Evolutionary conservation across 2,888 invertebrate genomes (phyloP), one percentile per base, ranked within the genome.

Genomic region (Euzophera pinguis): DNA sequence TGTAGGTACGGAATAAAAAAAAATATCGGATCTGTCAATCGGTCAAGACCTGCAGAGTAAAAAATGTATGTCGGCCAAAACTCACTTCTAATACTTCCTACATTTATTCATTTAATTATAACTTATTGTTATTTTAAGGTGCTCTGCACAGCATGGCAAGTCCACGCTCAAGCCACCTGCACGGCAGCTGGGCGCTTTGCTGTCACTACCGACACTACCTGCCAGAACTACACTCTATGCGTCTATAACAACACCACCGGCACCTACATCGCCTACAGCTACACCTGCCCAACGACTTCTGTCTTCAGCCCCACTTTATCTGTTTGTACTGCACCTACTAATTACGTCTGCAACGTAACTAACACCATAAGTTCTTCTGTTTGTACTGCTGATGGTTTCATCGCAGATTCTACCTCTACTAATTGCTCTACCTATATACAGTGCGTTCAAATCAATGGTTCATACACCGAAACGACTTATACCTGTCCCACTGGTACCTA

Each of bases 211-310:
- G 91, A 91, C 63, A 63, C 84, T 0, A 81, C 80, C 34, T 90
- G 90, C 63, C 62, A 79, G 59, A 84, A 81, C 59, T 91, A 90
- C 65, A 84, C 81, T 1, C 69, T 79, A 1, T 91, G 91, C 60
- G 71, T 81, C 37, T 74, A 66, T 54, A 60, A 64, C 53, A 63
- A 63, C 37, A 55, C 65, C n/a, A 70, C 53, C n/a, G 56, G 53
- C 37, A 59, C 65, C 17, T 87, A 73, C 55, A 1, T 76, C 10
- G 54, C 77, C 6, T 89, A 84, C 63, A 63, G 78, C 64, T 88
- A 86, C 64, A 72, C 71, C n/a, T 90, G 90, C 52, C 86, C 88
- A 0, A 69, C 78, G 0, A 82, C 79, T 1, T 85, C 88, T 0
- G 62, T 84, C 32, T 91, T 90, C 67, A 80, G 86, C 54, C 86